Conservation (phyloP, 2,113 vertebrate species). For the Sinocyclocheilus rhinocerous region DNA sequence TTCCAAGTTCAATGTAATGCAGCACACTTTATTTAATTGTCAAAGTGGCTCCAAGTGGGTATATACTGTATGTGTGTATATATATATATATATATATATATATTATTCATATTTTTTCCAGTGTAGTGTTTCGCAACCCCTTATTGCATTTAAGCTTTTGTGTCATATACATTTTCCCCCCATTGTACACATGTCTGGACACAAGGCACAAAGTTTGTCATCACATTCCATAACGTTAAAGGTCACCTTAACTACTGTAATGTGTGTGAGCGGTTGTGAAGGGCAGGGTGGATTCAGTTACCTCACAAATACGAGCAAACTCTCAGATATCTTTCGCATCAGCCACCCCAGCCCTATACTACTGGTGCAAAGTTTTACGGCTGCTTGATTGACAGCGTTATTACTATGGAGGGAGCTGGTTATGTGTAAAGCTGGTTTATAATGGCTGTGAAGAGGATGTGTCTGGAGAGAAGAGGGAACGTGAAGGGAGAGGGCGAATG, state of each 20-base stretch:
- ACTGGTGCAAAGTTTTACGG: not conserved
- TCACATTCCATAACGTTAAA: not conserved
- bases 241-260: not conserved
- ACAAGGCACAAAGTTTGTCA: not conserved
- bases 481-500: conserved; percentile 25
- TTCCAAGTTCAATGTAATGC: too few species aligned
- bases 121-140: too few species aligned
- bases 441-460: conserved; percentile 9
- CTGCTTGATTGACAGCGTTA: conserved; percentile 12
- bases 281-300: not conserved
- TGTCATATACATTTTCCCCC: not conserved
- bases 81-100: too few species aligned
- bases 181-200: not conserved
- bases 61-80: too few species aligned
- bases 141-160: too few species aligned
- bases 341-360: not conserved
- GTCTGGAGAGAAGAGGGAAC: not conserved
- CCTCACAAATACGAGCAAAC: not conserved
- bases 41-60: too few species aligned
- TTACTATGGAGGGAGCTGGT: not conserved
- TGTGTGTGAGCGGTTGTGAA: not conserved
- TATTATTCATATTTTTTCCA: too few species aligned
- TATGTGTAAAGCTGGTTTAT: conserved; percentile 12
- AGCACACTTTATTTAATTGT: too few species aligned
- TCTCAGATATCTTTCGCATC: not conserved